Evolutionary conservation across 2,113 vertebrate species (phyloP).

Genomic region (Dissostichus mawsoni): DNA sequence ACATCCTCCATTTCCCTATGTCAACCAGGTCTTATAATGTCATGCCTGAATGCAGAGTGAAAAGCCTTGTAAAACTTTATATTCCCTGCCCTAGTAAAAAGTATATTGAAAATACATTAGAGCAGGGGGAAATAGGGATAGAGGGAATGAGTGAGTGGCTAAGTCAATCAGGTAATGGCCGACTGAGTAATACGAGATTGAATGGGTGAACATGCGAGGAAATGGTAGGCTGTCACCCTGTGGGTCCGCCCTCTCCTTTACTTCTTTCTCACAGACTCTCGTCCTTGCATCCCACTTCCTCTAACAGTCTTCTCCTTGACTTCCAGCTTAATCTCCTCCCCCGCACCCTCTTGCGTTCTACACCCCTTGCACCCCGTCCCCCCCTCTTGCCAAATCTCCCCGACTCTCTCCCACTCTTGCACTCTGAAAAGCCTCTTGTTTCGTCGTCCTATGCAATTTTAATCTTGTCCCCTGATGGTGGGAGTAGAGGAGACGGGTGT

Average conservation of each 20-base stretch:
- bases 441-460: slow-evolving; percentile 48
- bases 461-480: slow-evolving; percentile 24
- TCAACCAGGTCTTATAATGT: slow-evolving; percentile 41
- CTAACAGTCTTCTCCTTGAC: slow-evolving; percentile 20
- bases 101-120: slow-evolving; percentile 35
- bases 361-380: slow-evolving; percentile 7
- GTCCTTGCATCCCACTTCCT: slow-evolving; percentile 5
- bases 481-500: slow-evolving; percentile 5
- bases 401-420: slow-evolving; percentile 19
- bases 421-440: slow-evolving; percentile 53
- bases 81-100: slow-evolving; percentile 41
- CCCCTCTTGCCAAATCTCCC: slow-evolving; percentile 26
- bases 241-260: slow-evolving; percentile 1
- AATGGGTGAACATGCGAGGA: slow-evolving; percentile 12
- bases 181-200: slow-evolving; percentile 35
- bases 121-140: neutral
- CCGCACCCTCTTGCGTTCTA: neutral
- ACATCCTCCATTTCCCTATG: slow-evolving; percentile 43
- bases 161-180: slow-evolving; percentile 32
- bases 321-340: slow-evolving; percentile 31
- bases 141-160: slow-evolving; percentile 6
- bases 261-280: neutral
- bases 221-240: neutral
- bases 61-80: slow-evolving; percentile 62
- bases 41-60: slow-evolving; percentile 40